phyloP scores from a whole-genome alignment of 2,888 invertebrate genomes.

The Drosophila dives region DNA sequence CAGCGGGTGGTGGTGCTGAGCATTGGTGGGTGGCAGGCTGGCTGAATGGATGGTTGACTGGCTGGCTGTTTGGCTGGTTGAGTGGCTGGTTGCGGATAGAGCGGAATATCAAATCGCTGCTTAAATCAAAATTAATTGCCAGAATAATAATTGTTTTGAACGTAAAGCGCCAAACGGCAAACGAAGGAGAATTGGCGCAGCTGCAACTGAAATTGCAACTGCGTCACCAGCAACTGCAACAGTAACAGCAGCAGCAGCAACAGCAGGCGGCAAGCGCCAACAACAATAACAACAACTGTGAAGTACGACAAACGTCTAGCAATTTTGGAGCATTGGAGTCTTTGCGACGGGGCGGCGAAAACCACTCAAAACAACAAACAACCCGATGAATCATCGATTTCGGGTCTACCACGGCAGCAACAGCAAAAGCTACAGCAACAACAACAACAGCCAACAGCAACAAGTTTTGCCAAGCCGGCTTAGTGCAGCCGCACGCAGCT shows the following conservation, averaged over 20 bases:
- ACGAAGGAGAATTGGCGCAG: slow-evolving; percentile 76
- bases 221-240: slow-evolving; percentile 53
- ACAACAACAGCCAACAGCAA: slow-evolving; percentile 35
- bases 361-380: slow-evolving; percentile 74
- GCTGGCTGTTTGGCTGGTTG: slow-evolving; percentile 24
- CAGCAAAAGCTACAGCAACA: slow-evolving; percentile 20
- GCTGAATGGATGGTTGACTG: slow-evolving; percentile 10
- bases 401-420: slow-evolving; percentile 51
- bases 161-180: slow-evolving; percentile 69
- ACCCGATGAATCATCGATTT: slow-evolving; percentile 79
- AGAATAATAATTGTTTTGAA: slow-evolving; percentile 82
- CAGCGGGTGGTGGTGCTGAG: slow-evolving; percentile 56
- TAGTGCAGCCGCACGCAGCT: slow-evolving; percentile 72
- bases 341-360: slow-evolving; percentile 45
- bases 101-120: slow-evolving; percentile 77
- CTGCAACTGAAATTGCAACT: slow-evolving; percentile 72
- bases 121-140: slow-evolving; percentile 83
- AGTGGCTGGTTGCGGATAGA: slow-evolving; percentile 29
- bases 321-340: slow-evolving; percentile 50
- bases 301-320: slow-evolving; percentile 74
- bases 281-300: slow-evolving; percentile 41
- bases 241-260: slow-evolving; percentile 37
- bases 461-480: slow-evolving; percentile 55
- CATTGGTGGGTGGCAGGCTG: slow-evolving; percentile 30
- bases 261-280: slow-evolving; percentile 78